Evolutionary conservation across 1,140 invertebrate genomes (phyloP).

Genomic region (Aphis craccivora): DNA sequence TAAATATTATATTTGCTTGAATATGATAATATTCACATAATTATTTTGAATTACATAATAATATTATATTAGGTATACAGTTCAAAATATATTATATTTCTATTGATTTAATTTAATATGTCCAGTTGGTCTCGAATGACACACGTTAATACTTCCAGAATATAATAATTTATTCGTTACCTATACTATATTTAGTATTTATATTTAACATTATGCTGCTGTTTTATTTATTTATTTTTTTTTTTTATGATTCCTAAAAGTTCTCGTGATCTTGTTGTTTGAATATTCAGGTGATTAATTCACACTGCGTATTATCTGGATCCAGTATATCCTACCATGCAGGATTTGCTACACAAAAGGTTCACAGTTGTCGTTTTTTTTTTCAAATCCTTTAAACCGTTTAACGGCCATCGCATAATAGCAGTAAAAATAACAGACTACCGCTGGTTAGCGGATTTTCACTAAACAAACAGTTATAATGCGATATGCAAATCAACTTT

Average conservation of each 20-base stretch:
- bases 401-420: slow-evolving; percentile 43
- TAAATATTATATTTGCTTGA: neutral
- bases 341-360: neutral
- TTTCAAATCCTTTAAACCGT: slow-evolving; percentile 40
- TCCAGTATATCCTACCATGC: neutral
- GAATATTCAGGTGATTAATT: slow-evolving; percentile 45
- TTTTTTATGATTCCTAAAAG: neutral
- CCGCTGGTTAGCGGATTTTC: slow-evolving; percentile 3
- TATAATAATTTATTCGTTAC: too few species aligned
- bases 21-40: neutral
- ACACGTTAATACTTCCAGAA: too few species aligned
- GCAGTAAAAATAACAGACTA: slow-evolving; percentile 37
- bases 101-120: neutral
- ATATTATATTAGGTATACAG: neutral
- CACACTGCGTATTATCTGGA: neutral
- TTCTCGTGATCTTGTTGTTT: neutral
- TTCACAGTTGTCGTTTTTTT: neutral
- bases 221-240: neutral
- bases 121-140: neutral
- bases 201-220: neutral
- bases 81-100: neutral
- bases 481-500: slow-evolving; percentile 31
- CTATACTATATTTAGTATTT: neutral
- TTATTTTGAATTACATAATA: neutral
- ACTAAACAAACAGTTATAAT: slow-evolving; percentile 40